Percentiles rank a stretch among this genome's conserved stretches.
Evolutionary conservation across 64 coral and sea anemone genomes (phyloP).

Genomic region (Stichodactyla helianthus): DNA sequence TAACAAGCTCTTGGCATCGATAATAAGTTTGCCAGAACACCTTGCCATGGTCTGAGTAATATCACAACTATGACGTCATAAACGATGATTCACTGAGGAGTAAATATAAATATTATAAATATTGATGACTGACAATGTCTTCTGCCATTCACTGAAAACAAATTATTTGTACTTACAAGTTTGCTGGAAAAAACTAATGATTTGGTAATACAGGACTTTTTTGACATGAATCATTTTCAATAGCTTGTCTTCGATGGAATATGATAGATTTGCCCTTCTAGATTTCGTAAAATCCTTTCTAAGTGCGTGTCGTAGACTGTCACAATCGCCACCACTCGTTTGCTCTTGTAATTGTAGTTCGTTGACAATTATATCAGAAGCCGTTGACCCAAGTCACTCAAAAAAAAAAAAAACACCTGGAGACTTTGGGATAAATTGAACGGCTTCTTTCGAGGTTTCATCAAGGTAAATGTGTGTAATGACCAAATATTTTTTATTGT

Average conservation of each 20-base stretch:
- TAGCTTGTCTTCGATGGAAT: not conserved
- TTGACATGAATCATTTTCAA: not conserved
- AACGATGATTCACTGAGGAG: not conserved
- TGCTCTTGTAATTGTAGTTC: not conserved
- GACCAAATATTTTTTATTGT: too few relatives aligned
- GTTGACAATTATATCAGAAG: not conserved
- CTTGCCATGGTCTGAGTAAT: not conserved
- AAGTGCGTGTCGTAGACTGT: not conserved
- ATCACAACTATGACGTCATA: conserved; percentile 6
- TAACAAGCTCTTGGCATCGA: not conserved
- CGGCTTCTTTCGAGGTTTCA: not conserved
- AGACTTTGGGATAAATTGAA: too few relatives aligned
- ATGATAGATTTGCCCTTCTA: not conserved
- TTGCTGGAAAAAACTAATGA: too few relatives aligned
- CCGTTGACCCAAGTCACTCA: not conserved
- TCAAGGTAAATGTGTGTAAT: too few relatives aligned
- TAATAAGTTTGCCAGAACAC: not conserved
- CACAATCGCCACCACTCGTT: not conserved
- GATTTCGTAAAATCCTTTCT: not conserved
- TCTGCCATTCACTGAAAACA: not conserved
- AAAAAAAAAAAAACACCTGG: not conserved
- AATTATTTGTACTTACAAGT: not conserved
- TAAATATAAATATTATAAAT: not conserved
- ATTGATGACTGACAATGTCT: not conserved
- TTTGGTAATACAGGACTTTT: not conserved